These are phyloP conservation scores for Triplophysa rosa DNA, from an alignment of 2,113 vertebrate genomes.

Conservation along the genomic window DNA sequence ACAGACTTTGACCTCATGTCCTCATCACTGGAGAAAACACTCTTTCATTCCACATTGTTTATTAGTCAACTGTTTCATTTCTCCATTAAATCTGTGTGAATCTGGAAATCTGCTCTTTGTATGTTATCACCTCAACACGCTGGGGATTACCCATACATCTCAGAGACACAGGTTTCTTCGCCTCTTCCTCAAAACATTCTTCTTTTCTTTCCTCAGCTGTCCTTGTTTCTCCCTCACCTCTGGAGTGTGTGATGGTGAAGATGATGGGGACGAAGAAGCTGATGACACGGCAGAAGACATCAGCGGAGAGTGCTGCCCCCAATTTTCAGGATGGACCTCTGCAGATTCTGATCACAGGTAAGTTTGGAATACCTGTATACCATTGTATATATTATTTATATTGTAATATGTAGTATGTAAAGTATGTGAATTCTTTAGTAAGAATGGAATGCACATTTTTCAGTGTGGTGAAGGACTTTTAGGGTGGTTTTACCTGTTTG, in stretches of 20 bases:
- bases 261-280: constrained; percentile 24
- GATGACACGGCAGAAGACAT: background rate
- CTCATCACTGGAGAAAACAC: constrained; percentile 57
- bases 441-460: no score
- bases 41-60: constrained; percentile 42
- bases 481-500: no score
- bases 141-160: constrained; percentile 30
- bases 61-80: constrained; percentile 20
- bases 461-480: no score
- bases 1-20: constrained; percentile 62
- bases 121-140: constrained; percentile 44
- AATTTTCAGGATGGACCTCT: background rate
- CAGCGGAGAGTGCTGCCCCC: constrained; percentile 4
- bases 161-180: constrained; percentile 28
- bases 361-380: background rate
- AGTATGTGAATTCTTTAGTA: no score
- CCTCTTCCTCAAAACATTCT: background rate
- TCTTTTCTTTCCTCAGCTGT: constrained; percentile 29
- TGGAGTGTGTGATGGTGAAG: background rate
- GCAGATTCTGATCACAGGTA: background rate
- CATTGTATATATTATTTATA: no score
- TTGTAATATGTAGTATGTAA: no score
- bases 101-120: constrained; percentile 15
- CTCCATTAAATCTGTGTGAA: constrained; percentile 23
- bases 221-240: background rate